Base-by-base conservation (phyloP, 2,888 invertebrate species). In the Polydesmus complanatus region DNA sequence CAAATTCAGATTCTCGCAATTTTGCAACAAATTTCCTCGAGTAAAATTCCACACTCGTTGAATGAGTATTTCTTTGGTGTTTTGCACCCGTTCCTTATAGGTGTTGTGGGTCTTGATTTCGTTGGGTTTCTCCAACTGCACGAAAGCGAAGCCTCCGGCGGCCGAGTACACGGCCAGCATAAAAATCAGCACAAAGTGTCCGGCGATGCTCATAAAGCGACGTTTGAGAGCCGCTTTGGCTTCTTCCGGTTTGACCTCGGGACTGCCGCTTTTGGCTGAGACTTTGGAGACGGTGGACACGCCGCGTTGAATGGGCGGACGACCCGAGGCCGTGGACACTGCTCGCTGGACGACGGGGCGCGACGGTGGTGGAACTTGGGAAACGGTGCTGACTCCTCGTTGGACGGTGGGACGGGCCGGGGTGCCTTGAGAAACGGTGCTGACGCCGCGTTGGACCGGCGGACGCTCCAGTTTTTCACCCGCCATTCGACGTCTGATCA, bases 141-240 rank as follows among this genome's bases (percentile, higher is more conserved):
- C 53, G 49, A 63, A 63, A 19, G 47, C 88, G 81, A 86, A 74
- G 67, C 88, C 89, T 59, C 89, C 89, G 56, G 83, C 81, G 27
- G 82, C 83, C 0, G 87, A 87, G 70, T 88, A 89, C 62, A 83
- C 76, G 79, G 85, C 86, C 60, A 89, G 78, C 0, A 85, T 83
- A 55, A 86, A 78, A 64, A 88, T 78, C 64, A 89, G 77, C 54
- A 86, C 87, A 58, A 85, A 76, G 68, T 88, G 88, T 61, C 85
- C 83, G 56, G 85, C 70, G 19, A 64, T 62, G 11, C 62, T 61
- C 19, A 63, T 61, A 14, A 67, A 14, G 11, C 55, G 52, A n/a
- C 47, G 21, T 47, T 54, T 56, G 19, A 47, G 25, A 3, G 53
- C 22, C 19, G 54, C 21, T 2, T 26, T 47, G 19, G 62, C 50